phyloP scores from a whole-genome alignment of 2,888 invertebrate species.

The Oligia latruncula region DNA sequence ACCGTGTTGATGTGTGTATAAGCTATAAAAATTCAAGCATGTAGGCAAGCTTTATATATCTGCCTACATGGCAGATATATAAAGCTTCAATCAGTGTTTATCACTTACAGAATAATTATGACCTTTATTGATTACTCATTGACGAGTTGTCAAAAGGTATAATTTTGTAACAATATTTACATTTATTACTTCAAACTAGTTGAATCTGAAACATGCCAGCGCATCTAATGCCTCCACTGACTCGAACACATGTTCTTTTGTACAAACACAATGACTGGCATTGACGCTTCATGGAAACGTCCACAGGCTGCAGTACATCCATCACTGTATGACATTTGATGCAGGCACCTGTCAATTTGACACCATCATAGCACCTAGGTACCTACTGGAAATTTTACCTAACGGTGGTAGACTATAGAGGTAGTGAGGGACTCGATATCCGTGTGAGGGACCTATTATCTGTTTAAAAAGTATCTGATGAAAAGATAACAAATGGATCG shows the following conservation, averaged over 20 bases:
- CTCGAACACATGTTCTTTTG: slow-evolving; percentile 33
- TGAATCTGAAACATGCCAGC: slow-evolving; percentile 5
- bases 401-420: neutral
- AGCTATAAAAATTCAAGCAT: neutral
- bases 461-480: neutral
- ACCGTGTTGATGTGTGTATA: too few species aligned
- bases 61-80: too few species aligned
- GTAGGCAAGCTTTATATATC: too few species aligned
- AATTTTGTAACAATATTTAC: neutral
- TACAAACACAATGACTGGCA: slow-evolving; percentile 24
- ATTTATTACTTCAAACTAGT: neutral
- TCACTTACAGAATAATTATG: neutral
- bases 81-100: neutral
- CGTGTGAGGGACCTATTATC: neutral
- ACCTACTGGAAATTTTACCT: neutral
- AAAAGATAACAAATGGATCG: neutral
- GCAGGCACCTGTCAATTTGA: neutral
- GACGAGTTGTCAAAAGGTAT: neutral
- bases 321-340: slow-evolving; percentile 16
- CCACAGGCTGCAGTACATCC: neutral
- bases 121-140: neutral
- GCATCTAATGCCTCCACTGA: slow-evolving; percentile 23
- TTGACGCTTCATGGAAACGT: slow-evolving; percentile 26
- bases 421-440: too few species aligned
- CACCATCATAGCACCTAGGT: neutral